phyloP scores from a whole-genome alignment of 2,888 invertebrate species.

The Diarsia dahlii region DNA sequence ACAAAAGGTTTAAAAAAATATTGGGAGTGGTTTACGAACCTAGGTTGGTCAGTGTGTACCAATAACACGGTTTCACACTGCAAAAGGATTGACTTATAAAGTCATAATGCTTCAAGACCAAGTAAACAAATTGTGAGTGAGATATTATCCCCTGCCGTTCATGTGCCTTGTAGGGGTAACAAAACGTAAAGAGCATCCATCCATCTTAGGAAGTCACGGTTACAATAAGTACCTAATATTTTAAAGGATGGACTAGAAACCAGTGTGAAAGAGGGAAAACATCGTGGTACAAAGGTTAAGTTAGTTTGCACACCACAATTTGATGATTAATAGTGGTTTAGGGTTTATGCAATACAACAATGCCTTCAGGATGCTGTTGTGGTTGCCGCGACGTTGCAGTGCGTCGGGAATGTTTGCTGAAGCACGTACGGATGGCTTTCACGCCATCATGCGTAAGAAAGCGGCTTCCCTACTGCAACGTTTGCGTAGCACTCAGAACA shows the following conservation, averaged over 20 bases:
- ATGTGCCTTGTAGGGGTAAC: not conserved
- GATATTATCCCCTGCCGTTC: conserved; percentile 19
- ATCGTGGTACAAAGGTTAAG: too few relatives aligned
- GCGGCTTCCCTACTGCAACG: too few relatives aligned
- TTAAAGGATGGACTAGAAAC: not conserved
- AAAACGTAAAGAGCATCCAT: not conserved
- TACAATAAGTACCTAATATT: not conserved
- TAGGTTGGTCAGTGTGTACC: not conserved
- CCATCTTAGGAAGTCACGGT: conserved; percentile 40
- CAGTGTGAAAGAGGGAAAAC: not conserved
- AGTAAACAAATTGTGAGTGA: conserved; percentile 17
- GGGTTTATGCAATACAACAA: too few relatives aligned
- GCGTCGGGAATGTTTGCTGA: too few relatives aligned
- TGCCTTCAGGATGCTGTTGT: too few relatives aligned
- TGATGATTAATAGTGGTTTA: not conserved
- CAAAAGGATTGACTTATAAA: too few relatives aligned
- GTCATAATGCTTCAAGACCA: not conserved
- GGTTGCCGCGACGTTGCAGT: too few relatives aligned
- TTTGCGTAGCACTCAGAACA: too few relatives aligned
- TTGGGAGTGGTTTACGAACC: not conserved
- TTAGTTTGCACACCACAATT: not conserved
- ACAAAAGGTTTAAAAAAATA: not conserved
- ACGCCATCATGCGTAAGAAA: too few relatives aligned
- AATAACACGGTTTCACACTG: not conserved
- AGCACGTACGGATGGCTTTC: too few relatives aligned